Conservation (phyloP, 2,797 vertebrate species). For the Mionectes olivaceus region DNA sequence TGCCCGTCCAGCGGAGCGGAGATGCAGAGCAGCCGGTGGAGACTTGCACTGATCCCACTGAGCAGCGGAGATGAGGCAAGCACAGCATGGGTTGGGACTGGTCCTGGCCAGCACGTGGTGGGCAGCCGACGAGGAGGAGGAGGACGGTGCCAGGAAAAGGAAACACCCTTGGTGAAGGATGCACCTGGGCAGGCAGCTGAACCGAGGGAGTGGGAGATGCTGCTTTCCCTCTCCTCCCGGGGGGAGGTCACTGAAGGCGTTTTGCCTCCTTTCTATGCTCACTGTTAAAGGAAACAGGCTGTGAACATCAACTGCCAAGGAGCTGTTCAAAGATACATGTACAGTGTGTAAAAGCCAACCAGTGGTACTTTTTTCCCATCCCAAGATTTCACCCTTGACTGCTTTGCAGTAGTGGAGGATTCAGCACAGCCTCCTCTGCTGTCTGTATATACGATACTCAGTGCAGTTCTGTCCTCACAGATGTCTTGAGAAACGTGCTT, state of each 20-base stretch:
- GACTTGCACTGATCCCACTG: slow-evolving; percentile 56
- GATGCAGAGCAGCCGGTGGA: slow-evolving; percentile 64
- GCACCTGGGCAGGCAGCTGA: not conserved
- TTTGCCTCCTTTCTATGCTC: slow-evolving; percentile 7
- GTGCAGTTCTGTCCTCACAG: slow-evolving; percentile 24
- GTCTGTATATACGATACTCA: not conserved
- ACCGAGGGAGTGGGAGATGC: not conserved
- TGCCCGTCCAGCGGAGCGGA: slow-evolving; percentile 60
- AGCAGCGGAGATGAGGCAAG: slow-evolving; percentile 1
- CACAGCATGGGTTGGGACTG: not conserved
- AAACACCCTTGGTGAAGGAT: not conserved
- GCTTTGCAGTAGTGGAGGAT: not conserved
- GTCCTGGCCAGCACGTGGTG: not conserved
- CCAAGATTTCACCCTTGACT: not conserved
- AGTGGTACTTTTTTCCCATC: not conserved
- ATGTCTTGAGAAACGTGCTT: slow-evolving; percentile 45
- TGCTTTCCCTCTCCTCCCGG: not conserved
- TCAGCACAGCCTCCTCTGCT: not conserved
- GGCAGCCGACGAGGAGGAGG: not conserved
- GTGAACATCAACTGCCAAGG: slow-evolving; percentile 36
- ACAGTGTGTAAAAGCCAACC: slow-evolving; percentile 47
- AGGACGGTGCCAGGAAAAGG: not conserved
- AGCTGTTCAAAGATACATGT: slow-evolving; percentile 35
- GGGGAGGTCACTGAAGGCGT: not conserved
- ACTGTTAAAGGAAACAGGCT: not conserved